Evolutionary conservation across 2,888 invertebrate genomes (phyloP), one percentile per base, ranked within the genome.

Genomic region (Drosophila nigricruria): DNA sequence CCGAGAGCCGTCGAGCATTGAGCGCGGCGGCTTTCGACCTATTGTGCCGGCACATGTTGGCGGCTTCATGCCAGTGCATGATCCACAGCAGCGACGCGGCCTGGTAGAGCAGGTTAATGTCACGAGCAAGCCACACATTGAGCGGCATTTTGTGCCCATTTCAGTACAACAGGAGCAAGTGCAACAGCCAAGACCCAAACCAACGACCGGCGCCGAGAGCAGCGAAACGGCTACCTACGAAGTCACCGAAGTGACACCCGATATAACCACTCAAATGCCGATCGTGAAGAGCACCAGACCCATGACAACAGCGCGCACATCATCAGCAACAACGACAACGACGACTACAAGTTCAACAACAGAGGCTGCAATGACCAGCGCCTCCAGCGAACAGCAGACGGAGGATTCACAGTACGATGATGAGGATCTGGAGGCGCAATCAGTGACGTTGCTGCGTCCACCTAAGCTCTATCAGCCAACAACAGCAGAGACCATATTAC

Each of bases 11-110:
- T 90, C 93, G 81, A 93, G 93, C 88, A 94, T 96, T 59, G 95
- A 96, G 92, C 95, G 95, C 23, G 96, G 96, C 18, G 97, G 97
- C 2, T 97, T 97, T 90, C 93, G 95, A 16, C 97, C 97, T 18
- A 94, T 96, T 84, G 91, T 96, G 20, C 96, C 97, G 1, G 95
- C 95, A 42, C 94, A 94, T 56, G 80, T 95, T 70, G 95, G 96
- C 40, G 97, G 97, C 9, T 97, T 97, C 85, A 94, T 94, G 89
- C 97, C 97, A 0, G 95, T 95, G 23, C 91, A 94, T 90, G 89
- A 92, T 85, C 92, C 92, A 2, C 81, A 83, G 20, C 70, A 82
- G 16, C 82, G 90, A 3, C 85, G 86, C 5, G 92, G 91, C 0
- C 57, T 82, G 10, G 81, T 91, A 0, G 90, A 92, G 64, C 77